Evolutionary conservation across 1,140 invertebrate genomes (phyloP), one percentile per base, ranked within the genome.

Genomic region (Pogonomyrmex barbatus): DNA sequence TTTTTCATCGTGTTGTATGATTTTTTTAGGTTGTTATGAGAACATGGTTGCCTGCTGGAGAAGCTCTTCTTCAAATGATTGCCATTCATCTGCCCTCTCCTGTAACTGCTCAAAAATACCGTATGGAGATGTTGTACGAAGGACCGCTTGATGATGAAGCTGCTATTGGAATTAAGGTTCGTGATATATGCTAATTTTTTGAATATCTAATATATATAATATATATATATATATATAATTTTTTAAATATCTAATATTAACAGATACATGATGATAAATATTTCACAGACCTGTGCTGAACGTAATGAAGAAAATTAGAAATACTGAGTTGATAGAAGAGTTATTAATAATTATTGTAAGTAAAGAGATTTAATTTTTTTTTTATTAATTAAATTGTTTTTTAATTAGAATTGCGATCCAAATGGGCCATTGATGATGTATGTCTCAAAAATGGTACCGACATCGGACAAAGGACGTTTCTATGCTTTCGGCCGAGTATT

Each of bases 401-500:
- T 94, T 95, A 85, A n/a, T n/a, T 96, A 99, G 97, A 98, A 95
- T 92, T 99, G 99, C 95, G 98, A 99, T 95, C 97, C 99, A 8
- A 97, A 99, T 91, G 99, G 97, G 89, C 99, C 99, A 33, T 96
- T 99, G 42, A 99, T 99, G 99, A 99, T 99, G 99, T 99, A 99
- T 96, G 97, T 99, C 88, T 99, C 99, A 36, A 99, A 99, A 96
- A 99, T 99, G 99, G 99, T 99, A 95, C 99, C 99, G 81, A 99
- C 99, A 5, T 98, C 98, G 58, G 99, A 99, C 95, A 99, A 99
- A 96, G 99, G 99, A 88, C 97, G 99, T 95, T 99, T 99, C 97
- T 99, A 99, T 95, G 99, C 99, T 79, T 99, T 99, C 94, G 99
- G 99, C 86, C 99, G 99, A 96, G 99, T 99, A 8, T 99, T 99